Base-by-base conservation (phyloP, 2,113 vertebrate species). In the Dicrurus megarhynchus region DNA sequence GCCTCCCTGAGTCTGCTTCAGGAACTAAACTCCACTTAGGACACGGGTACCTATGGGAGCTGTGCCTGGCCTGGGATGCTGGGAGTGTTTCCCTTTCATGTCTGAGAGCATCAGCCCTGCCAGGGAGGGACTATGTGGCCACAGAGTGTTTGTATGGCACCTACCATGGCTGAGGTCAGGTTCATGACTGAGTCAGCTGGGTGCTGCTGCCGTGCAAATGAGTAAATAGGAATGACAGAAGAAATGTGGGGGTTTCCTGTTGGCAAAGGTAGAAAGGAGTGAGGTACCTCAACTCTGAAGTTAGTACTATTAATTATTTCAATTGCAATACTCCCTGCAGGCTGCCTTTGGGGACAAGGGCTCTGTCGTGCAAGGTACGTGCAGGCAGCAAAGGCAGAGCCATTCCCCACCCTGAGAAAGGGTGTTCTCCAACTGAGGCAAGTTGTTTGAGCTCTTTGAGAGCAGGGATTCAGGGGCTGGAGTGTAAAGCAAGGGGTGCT, bases 191-290 rank as follows among this genome's bases (percentile, higher is more conserved):
- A 89, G 80, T 88, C 93, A 95, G 68, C 76, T 59, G 79, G n/a
- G 55, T 70, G 55, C 89, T 93, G 55, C 50, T 84, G 77, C 64
- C 2, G 33, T 28, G 49, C 37, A 78, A 68, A 55, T 7, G 30
- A 87, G 32, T 59, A 55, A 91, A 70, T 22, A 21, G 53, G 16
- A 90, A 87, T 64, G 80, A 81, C 86, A 60, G 73, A 53, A 76
- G 47, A 87, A 63, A 60, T 44, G 52, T 41, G 69, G 83, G 64
- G 80, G 73, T 81, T 95, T 96, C 81, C 94, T 84, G 60, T 73
- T 91, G 91, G 91, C 93, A 64, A 69, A 81, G 89, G 80, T 87
- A 95, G 69, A 96, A 95, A 94, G 73, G 50, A 70, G 55, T 5
- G 59, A 94, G 47, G 76, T 67, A 52, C 65, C 60, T 95, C 63